These are phyloP conservation scores for Ectropis grisescens DNA, from an alignment of 1,140 invertebrate genomes.

Conservation along the genomic window DNA sequence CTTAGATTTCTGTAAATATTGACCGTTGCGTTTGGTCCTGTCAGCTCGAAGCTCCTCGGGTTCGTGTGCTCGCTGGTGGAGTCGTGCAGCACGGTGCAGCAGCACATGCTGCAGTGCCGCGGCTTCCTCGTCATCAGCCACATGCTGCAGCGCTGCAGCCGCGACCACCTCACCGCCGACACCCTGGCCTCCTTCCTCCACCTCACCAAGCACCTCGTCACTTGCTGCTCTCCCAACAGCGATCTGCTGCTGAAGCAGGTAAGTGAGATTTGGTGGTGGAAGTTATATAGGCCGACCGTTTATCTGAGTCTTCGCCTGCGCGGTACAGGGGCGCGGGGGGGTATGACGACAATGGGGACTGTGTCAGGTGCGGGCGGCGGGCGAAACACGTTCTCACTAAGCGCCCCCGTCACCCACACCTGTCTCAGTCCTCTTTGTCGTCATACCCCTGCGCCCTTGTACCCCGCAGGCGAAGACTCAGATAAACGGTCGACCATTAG, in stretches of 20 bases:
- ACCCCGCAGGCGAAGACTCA: too few relatives aligned
- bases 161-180: slow-evolving; percentile 94
- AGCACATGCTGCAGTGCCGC: slow-evolving; percentile 98
- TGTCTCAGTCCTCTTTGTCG: too few relatives aligned
- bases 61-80: slow-evolving; percentile 98
- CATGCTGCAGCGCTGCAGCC: slow-evolving; percentile 93
- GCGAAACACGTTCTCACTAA: too few relatives aligned
- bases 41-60: slow-evolving; percentile 94
- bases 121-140: slow-evolving; percentile 98
- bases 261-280: slow-evolving; percentile 40
- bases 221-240: slow-evolving; percentile 92
- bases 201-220: slow-evolving; percentile 96
- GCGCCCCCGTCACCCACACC: too few relatives aligned
- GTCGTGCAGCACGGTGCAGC: slow-evolving; percentile 96
- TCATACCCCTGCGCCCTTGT: too few relatives aligned
- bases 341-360: too few relatives aligned
- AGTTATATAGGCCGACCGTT: too few relatives aligned
- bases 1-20: too few relatives aligned
- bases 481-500: too few relatives aligned
- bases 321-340: too few relatives aligned
- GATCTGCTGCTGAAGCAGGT: slow-evolving; percentile 96
- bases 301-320: too few relatives aligned
- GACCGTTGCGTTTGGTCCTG: slow-evolving; percentile 6
- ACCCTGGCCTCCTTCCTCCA: slow-evolving; percentile 94
- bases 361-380: too few relatives aligned